Evolutionary conservation across 2,797 vertebrate species (phyloP).

Genomic region (Crotalus adamanteus): DNA sequence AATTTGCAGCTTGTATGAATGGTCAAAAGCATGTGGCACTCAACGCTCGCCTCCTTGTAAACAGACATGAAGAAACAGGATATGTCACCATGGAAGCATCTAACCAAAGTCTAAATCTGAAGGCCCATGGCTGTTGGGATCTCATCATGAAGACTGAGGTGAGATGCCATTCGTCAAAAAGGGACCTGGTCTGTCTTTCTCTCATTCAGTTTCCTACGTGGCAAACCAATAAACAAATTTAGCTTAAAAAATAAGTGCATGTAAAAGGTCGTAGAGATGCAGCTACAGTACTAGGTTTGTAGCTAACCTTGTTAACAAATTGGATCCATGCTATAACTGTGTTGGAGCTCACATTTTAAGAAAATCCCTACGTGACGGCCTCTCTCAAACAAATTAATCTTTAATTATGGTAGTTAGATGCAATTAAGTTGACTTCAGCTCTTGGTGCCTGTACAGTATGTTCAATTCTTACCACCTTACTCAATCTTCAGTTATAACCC

Average conservation of each 20-base stretch:
- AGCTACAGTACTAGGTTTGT: background rate
- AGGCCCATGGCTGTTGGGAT: constrained; percentile 71
- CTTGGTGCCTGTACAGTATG: background rate
- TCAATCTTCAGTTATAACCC: background rate
- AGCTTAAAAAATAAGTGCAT: background rate
- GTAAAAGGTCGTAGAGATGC: background rate
- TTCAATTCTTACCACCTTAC: background rate
- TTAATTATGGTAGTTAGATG: background rate
- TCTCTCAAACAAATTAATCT: background rate
- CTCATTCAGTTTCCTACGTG: background rate
- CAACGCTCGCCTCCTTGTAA: constrained; percentile 63
- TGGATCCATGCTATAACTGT: background rate
- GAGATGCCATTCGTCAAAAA: constrained; percentile 16
- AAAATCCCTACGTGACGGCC: background rate
- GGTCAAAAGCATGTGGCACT: constrained; percentile 55
- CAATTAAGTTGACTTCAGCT: background rate
- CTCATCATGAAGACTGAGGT: constrained; percentile 75
- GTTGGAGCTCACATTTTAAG: background rate
- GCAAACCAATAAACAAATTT: background rate
- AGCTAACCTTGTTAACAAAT: background rate
- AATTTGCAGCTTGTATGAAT: constrained; percentile 67
- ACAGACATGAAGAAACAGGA: constrained; percentile 59
- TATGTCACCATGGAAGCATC: constrained; percentile 64
- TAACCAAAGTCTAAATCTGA: constrained; percentile 74
- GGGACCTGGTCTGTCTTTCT: background rate